Percentiles rank a stretch among this genome's conserved stretches.
Evolutionary conservation across 2,888 invertebrate genomes (phyloP).

Genomic region (Acanthopleura granulata): DNA sequence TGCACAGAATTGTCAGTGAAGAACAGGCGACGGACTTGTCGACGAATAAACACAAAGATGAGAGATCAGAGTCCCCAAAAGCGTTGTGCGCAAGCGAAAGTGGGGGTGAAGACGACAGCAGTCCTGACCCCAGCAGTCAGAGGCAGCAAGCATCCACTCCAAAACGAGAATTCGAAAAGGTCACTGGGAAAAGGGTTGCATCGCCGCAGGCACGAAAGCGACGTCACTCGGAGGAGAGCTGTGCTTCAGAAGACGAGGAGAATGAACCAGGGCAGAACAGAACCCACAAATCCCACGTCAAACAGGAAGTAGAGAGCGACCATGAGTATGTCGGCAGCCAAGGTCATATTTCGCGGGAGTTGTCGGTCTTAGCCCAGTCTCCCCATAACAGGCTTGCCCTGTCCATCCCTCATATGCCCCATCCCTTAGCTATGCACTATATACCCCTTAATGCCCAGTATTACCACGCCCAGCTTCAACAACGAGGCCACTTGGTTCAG

Average conservation of each 20-base stretch:
- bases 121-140: conserved; percentile 19
- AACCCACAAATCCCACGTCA: conserved; percentile 19
- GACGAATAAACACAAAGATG: conserved; percentile 24
- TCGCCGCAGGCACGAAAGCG: conserved; percentile 1
- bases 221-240: conserved; percentile 4
- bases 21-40: conserved; percentile 18
- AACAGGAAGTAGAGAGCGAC: conserved; percentile 24
- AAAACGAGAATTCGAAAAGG: neutral
- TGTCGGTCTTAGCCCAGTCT: neutral
- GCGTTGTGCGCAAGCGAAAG: neutral
- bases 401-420: conserved; percentile 60
- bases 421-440: conserved; percentile 59
- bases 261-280: conserved; percentile 18
- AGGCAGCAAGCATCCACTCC: conserved; percentile 15
- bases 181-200: neutral
- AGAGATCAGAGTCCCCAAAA: neutral
- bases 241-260: conserved; percentile 19
- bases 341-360: neutral
- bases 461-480: conserved; percentile 44
- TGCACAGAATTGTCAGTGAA: conserved; percentile 27
- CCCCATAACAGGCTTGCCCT: conserved; percentile 30
- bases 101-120: conserved; percentile 22
- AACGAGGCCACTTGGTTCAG: neutral
- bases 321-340: conserved; percentile 16
- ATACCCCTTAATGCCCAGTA: conserved; percentile 57